Percentiles rank a stretch among this genome's conserved stretches.
Conservation (phyloP, 2,113 vertebrate species). For the Leptodactylus fuscus region DNA sequence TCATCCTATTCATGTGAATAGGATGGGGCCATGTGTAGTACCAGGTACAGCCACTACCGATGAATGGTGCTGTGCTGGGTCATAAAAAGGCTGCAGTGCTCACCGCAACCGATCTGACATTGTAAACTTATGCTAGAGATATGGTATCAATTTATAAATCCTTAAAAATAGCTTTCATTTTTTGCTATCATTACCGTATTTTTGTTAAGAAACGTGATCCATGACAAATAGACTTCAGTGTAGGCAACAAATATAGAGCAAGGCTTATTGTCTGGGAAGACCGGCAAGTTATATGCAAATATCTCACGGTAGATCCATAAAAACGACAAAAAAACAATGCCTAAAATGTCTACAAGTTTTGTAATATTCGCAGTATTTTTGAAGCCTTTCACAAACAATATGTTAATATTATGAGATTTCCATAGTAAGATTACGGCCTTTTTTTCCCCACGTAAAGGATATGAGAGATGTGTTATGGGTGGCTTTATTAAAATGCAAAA, state of each 20-base stretch:
- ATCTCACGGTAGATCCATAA: not conserved
- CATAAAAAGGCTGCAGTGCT: too few relatives aligned
- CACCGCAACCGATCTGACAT: too few relatives aligned
- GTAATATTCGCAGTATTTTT: not conserved
- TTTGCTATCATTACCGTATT: too few relatives aligned
- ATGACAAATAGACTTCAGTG: not conserved
- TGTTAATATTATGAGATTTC: not conserved
- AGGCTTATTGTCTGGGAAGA: not conserved
- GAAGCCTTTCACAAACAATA: conserved; percentile 13
- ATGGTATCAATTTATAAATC: too few relatives aligned
- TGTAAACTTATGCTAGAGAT: too few relatives aligned
- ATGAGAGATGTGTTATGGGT: conserved; percentile 8
- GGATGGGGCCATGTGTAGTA: too few relatives aligned
- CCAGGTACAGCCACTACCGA: too few relatives aligned
- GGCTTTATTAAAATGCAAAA: conserved; percentile 11
- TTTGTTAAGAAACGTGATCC: too few relatives aligned
- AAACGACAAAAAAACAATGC: not conserved
- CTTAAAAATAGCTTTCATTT: too few relatives aligned
- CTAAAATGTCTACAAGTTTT: not conserved
- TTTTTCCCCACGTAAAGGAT: not conserved
- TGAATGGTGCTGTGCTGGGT: too few relatives aligned
- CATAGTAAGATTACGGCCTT: conserved; percentile 10
- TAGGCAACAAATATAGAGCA: not conserved
- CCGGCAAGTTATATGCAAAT: not conserved
- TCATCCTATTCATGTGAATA: too few relatives aligned